Conservation (phyloP, 2,888 invertebrate species). For the Mesorhabditis spiculigera region DNA sequence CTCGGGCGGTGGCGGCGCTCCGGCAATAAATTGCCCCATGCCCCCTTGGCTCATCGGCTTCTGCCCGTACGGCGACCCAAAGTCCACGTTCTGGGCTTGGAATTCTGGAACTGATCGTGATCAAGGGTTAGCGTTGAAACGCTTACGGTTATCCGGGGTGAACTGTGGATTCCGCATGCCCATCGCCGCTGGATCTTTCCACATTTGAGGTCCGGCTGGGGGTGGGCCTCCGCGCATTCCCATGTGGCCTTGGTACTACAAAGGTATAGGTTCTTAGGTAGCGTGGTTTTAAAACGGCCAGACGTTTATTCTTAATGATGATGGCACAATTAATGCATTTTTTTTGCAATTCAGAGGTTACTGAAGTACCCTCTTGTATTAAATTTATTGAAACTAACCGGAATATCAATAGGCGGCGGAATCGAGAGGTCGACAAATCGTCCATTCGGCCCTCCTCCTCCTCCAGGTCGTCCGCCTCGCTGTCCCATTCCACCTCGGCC, state of each 20-base stretch:
- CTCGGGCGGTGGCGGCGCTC: neutral
- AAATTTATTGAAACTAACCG: conserved; percentile 18
- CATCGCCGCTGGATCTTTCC: conserved; percentile 8
- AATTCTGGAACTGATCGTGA: conserved; percentile 8
- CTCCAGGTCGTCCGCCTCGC: conserved; percentile 20
- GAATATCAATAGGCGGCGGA: conserved; percentile 44
- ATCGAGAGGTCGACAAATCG: conserved; percentile 32
- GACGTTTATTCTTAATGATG: too few relatives aligned
- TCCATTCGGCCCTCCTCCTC: conserved; percentile 14
- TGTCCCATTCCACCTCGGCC: conserved; percentile 17
- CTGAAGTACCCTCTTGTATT: conserved; percentile 18
- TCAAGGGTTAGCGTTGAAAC: neutral
- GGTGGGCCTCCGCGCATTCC: conserved; percentile 21
- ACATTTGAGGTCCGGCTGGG: neutral
- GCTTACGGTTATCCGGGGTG: conserved; percentile 1
- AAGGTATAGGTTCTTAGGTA: neutral
- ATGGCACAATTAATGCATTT: too few relatives aligned
- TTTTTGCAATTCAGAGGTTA: too few relatives aligned
- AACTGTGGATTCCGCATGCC: neutral
- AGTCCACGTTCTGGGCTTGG: conserved; percentile 17
- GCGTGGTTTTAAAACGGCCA: too few relatives aligned
- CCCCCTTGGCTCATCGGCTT: neutral
- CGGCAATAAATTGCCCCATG: neutral
- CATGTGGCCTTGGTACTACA: conserved; percentile 10
- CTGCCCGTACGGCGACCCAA: neutral